Percentiles rank a stretch among this genome's conserved stretches.
These are phyloP conservation scores for Orthosia gracilis DNA, from an alignment of 2,888 invertebrate species.

Conservation along the genomic window DNA sequence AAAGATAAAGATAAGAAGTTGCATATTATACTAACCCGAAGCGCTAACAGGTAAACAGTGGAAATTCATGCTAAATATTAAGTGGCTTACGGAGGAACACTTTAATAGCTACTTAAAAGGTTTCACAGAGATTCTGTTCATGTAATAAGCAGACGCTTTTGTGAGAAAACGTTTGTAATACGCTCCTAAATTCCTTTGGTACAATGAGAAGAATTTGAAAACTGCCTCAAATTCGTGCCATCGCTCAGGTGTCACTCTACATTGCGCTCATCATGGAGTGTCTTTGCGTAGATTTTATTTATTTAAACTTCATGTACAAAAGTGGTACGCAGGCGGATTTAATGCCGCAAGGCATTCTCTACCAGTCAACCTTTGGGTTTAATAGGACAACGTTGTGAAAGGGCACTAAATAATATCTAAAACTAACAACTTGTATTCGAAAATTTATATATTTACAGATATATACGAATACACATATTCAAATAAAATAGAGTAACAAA, in stretches of 20 bases:
- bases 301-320: too few species aligned
- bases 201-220: slow-evolving; percentile 39
- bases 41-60: slow-evolving; percentile 26
- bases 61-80: slow-evolving; percentile 38
- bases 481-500: too few species aligned
- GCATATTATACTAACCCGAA: slow-evolving; percentile 29
- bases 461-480: too few species aligned
- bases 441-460: too few species aligned
- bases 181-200: slow-evolving; percentile 48
- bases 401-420: too few species aligned
- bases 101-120: slow-evolving; percentile 39
- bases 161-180: slow-evolving; percentile 51
- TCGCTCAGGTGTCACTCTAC: slow-evolving; percentile 54
- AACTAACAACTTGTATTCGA: too few species aligned
- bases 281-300: slow-evolving; percentile 11
- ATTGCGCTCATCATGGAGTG: slow-evolving; percentile 39
- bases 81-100: slow-evolving; percentile 25
- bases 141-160: slow-evolving; percentile 45
- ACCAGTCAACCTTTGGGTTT: too few species aligned
- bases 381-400: too few species aligned
- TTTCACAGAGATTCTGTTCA: slow-evolving; percentile 46
- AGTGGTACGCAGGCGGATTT: too few species aligned
- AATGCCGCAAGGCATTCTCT: too few species aligned
- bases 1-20: slow-evolving; percentile 27
- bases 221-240: slow-evolving; percentile 40